These are phyloP conservation scores for Alloplasta piceator DNA, from an alignment of 2,888 invertebrate species.

Conservation along the genomic window DNA sequence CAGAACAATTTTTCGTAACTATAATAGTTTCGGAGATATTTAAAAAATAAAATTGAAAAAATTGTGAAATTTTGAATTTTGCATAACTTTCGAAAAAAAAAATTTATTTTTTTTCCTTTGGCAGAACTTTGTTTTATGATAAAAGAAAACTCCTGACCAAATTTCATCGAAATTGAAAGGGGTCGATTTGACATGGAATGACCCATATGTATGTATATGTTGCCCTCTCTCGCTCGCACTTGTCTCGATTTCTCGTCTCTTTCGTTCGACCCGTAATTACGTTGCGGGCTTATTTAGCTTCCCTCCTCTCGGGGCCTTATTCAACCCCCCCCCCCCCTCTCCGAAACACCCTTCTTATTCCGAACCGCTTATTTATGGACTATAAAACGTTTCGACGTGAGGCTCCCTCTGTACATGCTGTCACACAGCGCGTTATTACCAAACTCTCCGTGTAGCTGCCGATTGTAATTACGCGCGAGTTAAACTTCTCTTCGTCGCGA, in stretches of 20 bases:
- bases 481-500: too few species aligned
- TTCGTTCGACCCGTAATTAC: conserved; percentile 54
- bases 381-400: conserved; percentile 61
- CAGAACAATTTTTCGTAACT: too few species aligned
- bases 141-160: too few species aligned
- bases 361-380: conserved; percentile 64
- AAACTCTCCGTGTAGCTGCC: conserved; percentile 1
- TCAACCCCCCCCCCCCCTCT: conserved; percentile 19
- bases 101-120: too few species aligned
- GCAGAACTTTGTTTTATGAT: too few species aligned
- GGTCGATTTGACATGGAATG: too few species aligned
- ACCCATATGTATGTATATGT: conserved; percentile 1
- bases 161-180: too few species aligned
- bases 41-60: too few species aligned
- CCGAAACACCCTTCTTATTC: conserved; percentile 29
- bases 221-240: conserved; percentile 3
- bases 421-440: conserved; percentile 14
- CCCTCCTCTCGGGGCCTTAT: not conserved
- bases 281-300: not conserved
- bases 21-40: too few species aligned
- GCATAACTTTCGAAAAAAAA: too few species aligned
- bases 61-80: too few species aligned
- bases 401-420: conserved; percentile 7
- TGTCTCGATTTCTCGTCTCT: conserved; percentile 15
- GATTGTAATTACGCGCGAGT: not conserved